These are phyloP conservation scores for Nomada fucata DNA, from an alignment of 2,888 invertebrate genomes.

Conservation along the genomic window DNA sequence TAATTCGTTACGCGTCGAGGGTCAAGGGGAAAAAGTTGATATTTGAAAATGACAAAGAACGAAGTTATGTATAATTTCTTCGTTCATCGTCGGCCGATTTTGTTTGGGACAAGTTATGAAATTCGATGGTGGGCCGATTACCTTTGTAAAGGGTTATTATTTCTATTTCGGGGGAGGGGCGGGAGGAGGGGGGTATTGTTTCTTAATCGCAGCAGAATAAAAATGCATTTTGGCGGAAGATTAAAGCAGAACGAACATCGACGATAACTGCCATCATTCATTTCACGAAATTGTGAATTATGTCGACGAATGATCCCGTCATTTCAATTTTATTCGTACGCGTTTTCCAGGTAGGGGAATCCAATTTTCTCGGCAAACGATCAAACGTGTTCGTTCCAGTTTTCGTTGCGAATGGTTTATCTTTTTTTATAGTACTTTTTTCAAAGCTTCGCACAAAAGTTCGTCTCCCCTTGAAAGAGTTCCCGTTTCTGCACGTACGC, in stretches of 20 bases:
- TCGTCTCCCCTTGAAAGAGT: no score
- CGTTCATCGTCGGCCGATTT: no score
- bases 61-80: neutral
- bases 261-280: neutral
- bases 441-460: no score
- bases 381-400: conserved; percentile 7
- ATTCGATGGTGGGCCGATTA: no score
- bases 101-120: no score
- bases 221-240: no score
- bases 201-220: neutral
- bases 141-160: no score
- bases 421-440: neutral
- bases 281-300: conserved; percentile 12
- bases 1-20: neutral
- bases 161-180: no score
- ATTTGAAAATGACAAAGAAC: no score
- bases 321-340: neutral
- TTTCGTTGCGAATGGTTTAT: conserved; percentile 10
- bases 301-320: neutral
- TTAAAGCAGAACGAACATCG: neutral
- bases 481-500: no score
- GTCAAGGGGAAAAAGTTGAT: neutral
- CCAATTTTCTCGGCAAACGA: conserved; percentile 29
- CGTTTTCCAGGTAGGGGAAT: neutral
- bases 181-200: no score